phyloP scores from a whole-genome alignment of 2,113 vertebrate species.

The Silurus glanis region DNA sequence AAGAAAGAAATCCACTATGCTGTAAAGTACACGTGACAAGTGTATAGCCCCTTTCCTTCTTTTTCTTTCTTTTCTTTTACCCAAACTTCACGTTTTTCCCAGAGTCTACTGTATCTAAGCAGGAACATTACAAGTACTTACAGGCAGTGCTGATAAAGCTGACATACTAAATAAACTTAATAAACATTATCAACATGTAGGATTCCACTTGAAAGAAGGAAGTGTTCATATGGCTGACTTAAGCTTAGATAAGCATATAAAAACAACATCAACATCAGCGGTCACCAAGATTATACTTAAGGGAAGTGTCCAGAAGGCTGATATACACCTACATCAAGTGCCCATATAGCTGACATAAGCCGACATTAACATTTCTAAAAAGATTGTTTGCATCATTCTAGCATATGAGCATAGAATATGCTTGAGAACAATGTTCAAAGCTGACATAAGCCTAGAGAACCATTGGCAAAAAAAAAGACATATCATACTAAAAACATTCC shows the following conservation, averaged over 20 bases:
- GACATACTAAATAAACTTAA: too few relatives aligned
- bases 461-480: neutral
- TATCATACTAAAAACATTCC: neutral
- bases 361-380: neutral
- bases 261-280: neutral
- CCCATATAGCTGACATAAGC: neutral
- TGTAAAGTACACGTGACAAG: too few relatives aligned
- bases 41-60: too few relatives aligned
- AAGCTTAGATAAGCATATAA: neutral
- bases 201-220: too few relatives aligned
- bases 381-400: too few relatives aligned
- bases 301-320: neutral
- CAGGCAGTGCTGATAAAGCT: too few relatives aligned
- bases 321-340: neutral
- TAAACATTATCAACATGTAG: too few relatives aligned
- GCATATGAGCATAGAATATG: neutral
- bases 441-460: neutral
- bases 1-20: too few relatives aligned
- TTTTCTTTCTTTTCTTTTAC: too few relatives aligned
- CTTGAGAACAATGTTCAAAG: neutral
- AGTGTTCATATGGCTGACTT: neutral
- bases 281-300: neutral
- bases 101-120: too few relatives aligned
- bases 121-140: too few relatives aligned
- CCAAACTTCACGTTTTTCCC: too few relatives aligned